Evolutionary conservation across 2,888 invertebrate genomes (phyloP).

Genomic region (Sarcophaga variegata): DNA sequence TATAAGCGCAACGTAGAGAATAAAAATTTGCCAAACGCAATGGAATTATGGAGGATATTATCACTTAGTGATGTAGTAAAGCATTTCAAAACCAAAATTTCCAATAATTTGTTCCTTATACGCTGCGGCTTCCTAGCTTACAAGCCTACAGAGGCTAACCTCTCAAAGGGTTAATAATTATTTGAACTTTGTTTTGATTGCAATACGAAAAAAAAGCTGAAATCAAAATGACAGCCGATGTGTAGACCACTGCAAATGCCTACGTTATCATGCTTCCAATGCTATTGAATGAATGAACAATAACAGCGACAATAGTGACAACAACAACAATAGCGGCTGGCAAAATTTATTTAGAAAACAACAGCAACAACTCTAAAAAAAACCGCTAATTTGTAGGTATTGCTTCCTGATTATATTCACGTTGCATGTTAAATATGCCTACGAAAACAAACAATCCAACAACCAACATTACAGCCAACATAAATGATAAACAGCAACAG

Average conservation of each 20-base stretch:
- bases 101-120: no score
- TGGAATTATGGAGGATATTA: no score
- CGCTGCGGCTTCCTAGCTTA: no score
- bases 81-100: no score
- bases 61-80: no score
- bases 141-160: neutral
- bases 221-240: neutral
- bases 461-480: conserved; percentile 70
- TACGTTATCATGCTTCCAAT: neutral
- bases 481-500: conserved; percentile 22
- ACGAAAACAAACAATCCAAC: conserved; percentile 62
- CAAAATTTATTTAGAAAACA: neutral
- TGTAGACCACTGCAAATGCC: neutral
- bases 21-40: no score
- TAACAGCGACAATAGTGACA: neutral
- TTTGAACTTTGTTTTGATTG: neutral
- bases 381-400: conserved; percentile 68
- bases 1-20: no score
- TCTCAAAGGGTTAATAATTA: neutral
- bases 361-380: conserved; percentile 27
- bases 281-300: neutral
- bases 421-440: conserved; percentile 78
- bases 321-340: neutral
- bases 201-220: neutral
- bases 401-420: conserved; percentile 70